Conservation (phyloP, 2,797 vertebrate genomes). For the Danio jaintianensis region DNA sequence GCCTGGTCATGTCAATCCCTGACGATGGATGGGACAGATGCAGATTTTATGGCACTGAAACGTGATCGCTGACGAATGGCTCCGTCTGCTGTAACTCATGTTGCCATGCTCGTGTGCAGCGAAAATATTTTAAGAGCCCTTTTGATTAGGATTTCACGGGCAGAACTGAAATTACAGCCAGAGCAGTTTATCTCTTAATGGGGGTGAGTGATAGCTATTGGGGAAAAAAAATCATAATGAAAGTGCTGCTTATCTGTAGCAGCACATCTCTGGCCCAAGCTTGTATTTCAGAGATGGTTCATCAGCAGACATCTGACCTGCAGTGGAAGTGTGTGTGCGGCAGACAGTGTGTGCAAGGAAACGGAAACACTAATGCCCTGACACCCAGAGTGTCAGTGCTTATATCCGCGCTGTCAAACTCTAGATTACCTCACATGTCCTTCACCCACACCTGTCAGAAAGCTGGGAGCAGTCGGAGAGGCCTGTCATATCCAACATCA, state of each 20-base stretch:
- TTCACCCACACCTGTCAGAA: slow-evolving; percentile 45
- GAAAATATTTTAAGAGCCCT: slow-evolving; percentile 68
- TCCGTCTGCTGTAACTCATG: slow-evolving; percentile 41
- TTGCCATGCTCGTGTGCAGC: slow-evolving; percentile 11
- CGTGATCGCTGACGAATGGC: slow-evolving; percentile 27
- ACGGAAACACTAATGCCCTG: slow-evolving; percentile 34
- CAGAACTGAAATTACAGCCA: slow-evolving; percentile 86
- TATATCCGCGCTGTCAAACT: slow-evolving; percentile 43
- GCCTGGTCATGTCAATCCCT: slow-evolving; percentile 22
- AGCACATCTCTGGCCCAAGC: slow-evolving; percentile 29
- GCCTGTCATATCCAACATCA: slow-evolving; percentile 41
- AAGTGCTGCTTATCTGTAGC: slow-evolving; percentile 48
- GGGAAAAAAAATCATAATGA: slow-evolving; percentile 6
- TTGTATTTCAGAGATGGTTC: slow-evolving; percentile 43
- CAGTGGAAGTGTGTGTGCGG: neutral
- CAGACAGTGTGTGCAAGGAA: slow-evolving; percentile 24
- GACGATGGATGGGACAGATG: slow-evolving; percentile 57
- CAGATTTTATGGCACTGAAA: slow-evolving; percentile 55
- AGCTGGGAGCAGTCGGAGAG: slow-evolving; percentile 30
- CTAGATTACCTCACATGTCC: slow-evolving; percentile 48
- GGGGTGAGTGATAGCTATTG: slow-evolving; percentile 48
- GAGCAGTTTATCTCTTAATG: slow-evolving; percentile 61
- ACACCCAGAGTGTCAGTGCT: slow-evolving; percentile 33
- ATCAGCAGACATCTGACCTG: slow-evolving; percentile 46
- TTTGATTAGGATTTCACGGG: slow-evolving; percentile 84